These are phyloP conservation scores for Drosophila imparisetae DNA, from an alignment of 2,888 invertebrate genomes.

Conservation along the genomic window DNA sequence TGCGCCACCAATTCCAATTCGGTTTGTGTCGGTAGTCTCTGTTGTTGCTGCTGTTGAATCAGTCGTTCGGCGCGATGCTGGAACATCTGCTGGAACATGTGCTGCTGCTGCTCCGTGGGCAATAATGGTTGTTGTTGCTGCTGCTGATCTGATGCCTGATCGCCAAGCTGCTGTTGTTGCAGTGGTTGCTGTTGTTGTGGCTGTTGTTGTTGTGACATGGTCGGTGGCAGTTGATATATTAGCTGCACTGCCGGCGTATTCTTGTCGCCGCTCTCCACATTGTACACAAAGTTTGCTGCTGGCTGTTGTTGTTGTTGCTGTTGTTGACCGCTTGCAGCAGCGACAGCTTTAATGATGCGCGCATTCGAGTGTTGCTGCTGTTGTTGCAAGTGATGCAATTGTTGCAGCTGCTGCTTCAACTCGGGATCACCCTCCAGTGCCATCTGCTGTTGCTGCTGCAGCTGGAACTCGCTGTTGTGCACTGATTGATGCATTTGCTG, in stretches of 20 bases:
- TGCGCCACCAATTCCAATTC: conserved; percentile 83
- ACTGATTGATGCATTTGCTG: conserved; percentile 68
- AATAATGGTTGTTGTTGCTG: conserved; percentile 62
- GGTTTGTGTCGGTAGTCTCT: conserved; percentile 73
- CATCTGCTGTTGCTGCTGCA: conserved; percentile 75
- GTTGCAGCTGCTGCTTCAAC: conserved; percentile 78
- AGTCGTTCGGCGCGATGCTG: conserved; percentile 78
- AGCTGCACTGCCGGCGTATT: conserved; percentile 84
- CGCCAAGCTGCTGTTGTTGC: conserved; percentile 60
- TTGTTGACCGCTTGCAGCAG: conserved; percentile 76
- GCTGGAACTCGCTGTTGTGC: conserved; percentile 79
- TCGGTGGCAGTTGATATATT: conserved; percentile 83
- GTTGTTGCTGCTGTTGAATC: conserved; percentile 75
- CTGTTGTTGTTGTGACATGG: conserved; percentile 67
- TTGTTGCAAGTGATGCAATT: conserved; percentile 69
- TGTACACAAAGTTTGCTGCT: conserved; percentile 84
- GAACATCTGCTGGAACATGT: conserved; percentile 62
- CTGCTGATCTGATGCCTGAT: conserved; percentile 57
- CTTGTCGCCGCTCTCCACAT: conserved; percentile 84
- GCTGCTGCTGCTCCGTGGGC: conserved; percentile 72
- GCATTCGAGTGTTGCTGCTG: conserved; percentile 82
- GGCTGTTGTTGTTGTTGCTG: conserved; percentile 77
- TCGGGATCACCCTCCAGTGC: conserved; percentile 79
- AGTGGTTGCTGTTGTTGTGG: conserved; percentile 67
- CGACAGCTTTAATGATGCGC: conserved; percentile 80